Percentiles rank a stretch among this genome's conserved stretches.
These are phyloP conservation scores for Aeoliscus strigatus DNA, from an alignment of 2,797 vertebrate species.

Conservation along the genomic window DNA sequence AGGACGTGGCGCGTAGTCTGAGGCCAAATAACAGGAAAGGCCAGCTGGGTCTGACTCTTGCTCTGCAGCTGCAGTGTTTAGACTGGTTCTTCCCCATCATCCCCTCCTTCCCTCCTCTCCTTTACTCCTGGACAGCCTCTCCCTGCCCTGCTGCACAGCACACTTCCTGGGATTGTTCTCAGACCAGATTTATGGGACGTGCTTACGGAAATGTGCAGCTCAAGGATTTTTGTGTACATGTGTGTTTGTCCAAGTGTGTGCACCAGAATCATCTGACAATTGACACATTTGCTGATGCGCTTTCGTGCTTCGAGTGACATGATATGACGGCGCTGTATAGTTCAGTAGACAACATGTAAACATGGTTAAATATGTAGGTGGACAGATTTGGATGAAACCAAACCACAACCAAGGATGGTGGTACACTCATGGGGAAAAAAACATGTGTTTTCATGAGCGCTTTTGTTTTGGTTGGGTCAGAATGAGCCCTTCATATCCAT, in stretches of 20 bases:
- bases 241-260: slow-evolving; percentile 21
- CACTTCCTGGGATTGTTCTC: slow-evolving; percentile 80
- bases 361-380: too few species aligned
- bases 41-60: slow-evolving; percentile 71
- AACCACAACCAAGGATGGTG: too few species aligned
- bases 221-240: slow-evolving; percentile 44
- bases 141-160: slow-evolving; percentile 63
- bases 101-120: slow-evolving; percentile 31
- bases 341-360: not conserved
- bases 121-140: slow-evolving; percentile 66
- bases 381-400: too few species aligned
- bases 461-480: too few species aligned
- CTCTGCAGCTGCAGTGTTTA: slow-evolving; percentile 73
- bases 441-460: too few species aligned
- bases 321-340: not conserved
- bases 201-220: slow-evolving; percentile 66
- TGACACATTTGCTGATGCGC: not conserved
- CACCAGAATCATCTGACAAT: slow-evolving; percentile 27
- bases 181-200: slow-evolving; percentile 71
- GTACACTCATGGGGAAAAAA: too few species aligned
- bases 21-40: slow-evolving; percentile 79
- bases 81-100: slow-evolving; percentile 44
- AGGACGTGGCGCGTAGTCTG: slow-evolving; percentile 63
- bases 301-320: not conserved
- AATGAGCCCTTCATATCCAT: too few species aligned